These are phyloP conservation scores for Cephalopachus bancanus DNA, from an alignment of 2,797 vertebrate genomes.

Conservation along the genomic window DNA sequence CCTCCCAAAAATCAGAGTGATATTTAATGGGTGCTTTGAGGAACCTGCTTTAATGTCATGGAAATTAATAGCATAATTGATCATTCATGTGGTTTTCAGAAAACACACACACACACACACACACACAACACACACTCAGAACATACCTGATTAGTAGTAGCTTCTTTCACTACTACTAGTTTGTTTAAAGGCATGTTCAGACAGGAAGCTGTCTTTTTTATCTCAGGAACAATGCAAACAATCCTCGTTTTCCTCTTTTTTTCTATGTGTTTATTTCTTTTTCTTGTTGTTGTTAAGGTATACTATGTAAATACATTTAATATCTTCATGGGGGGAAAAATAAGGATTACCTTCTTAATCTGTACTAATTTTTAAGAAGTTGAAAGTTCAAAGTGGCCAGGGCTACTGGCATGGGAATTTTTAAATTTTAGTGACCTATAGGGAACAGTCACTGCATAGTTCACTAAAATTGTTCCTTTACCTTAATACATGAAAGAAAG, in stretches of 20 bases:
- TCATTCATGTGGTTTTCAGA: not conserved
- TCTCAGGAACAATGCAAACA: not conserved
- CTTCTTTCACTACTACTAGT: not conserved
- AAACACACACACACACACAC: not conserved
- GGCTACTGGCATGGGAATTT: slow-evolving; percentile 82
- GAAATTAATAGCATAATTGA: slow-evolving; percentile 31
- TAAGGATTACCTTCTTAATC: too few relatives aligned
- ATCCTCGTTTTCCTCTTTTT: not conserved
- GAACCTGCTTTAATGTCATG: not conserved
- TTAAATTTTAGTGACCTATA: slow-evolving; percentile 87
- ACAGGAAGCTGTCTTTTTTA: not conserved
- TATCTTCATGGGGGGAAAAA: too few relatives aligned
- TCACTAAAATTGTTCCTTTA: slow-evolving; percentile 88
- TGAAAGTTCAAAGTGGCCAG: slow-evolving; percentile 84
- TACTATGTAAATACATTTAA: slow-evolving; percentile 78
- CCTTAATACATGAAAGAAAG: slow-evolving; percentile 89
- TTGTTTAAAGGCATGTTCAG: not conserved
- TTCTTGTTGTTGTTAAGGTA: slow-evolving; percentile 63
- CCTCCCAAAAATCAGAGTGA: not conserved
- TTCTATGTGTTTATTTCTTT: not conserved
- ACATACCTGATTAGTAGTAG: not conserved
- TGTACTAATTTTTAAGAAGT: slow-evolving; percentile 78
- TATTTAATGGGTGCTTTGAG: not conserved
- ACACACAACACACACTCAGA: not conserved
- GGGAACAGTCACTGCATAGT: slow-evolving; percentile 86